Percentiles rank a stretch among this genome's conserved stretches.
phyloP scores from a whole-genome alignment of 64 coral and sea anemone genomes.

The Stylophora pistillata region DNA sequence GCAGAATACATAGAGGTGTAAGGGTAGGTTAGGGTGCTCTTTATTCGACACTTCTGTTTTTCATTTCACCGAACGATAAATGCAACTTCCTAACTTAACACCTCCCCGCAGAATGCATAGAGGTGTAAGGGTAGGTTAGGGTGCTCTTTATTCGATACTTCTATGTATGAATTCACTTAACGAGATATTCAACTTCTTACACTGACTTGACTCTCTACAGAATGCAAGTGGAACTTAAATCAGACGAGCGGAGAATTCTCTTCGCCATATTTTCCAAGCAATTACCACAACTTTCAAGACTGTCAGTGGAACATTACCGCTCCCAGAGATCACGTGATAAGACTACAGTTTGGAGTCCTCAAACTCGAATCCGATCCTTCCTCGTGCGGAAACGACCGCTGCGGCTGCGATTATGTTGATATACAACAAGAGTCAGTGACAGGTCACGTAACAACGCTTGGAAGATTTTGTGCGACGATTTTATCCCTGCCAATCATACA shows the following conservation, averaged over 20 bases:
- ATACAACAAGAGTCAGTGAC: neutral
- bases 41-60: no score
- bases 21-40: no score
- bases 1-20: no score
- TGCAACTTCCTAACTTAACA: no score
- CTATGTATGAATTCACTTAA: neutral
- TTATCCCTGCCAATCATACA: neutral
- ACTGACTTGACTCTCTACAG: neutral
- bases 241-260: constrained; percentile 12
- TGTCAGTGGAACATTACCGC: constrained; percentile 66
- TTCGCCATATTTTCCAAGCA: constrained; percentile 56
- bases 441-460: neutral
- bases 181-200: neutral
- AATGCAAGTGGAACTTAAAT: constrained; percentile 27
- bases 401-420: constrained; percentile 38
- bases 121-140: no score
- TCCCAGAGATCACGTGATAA: constrained; percentile 27
- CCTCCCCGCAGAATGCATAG: no score
- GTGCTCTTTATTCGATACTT: no score
- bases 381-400: constrained; percentile 7
- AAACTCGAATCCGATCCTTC: constrained; percentile 45
- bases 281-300: constrained; percentile 44
- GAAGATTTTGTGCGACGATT: constrained; percentile 10
- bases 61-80: no score
- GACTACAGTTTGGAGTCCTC: constrained; percentile 51